Evolutionary conservation across 1,140 invertebrate genomes (phyloP), one percentile per base, ranked within the genome.

Genomic region (Ceratoteleas bidentatus): DNA sequence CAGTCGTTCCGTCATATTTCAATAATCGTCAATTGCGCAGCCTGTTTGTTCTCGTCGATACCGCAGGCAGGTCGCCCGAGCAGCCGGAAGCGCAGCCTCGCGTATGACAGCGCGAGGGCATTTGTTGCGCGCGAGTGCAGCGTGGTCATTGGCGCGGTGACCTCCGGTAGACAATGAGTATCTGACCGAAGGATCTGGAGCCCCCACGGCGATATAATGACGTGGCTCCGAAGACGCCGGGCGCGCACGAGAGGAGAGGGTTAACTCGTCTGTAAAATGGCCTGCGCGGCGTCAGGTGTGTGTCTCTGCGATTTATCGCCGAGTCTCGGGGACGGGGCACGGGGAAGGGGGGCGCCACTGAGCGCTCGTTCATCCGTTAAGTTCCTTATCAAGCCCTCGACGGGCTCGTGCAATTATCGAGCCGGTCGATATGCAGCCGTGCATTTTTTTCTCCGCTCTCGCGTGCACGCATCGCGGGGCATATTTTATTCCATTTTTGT

Each of bases 281-380:
- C 45, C 75, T 70, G 66, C 65, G 58, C 60, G 16, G 70, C 66
- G 65, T 78, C 66, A 78, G 66, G 75, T 1, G 24, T 70, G 75
- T 78, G 75, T 78, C 75, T 78, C 34, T 78, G 75, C 75, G 60
- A 78, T 78, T 78, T 78, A 78, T 78, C 75, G 65, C 52, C 56
- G 34, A 2, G 40, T 53, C 50, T 11, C 40, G 43, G 57, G 40
- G 15, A 62, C 24, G 24, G 24, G 24, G 24, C 24, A 24, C 24
- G 24, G 45, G 62, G 33, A 16, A 56, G 54, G 38, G n/a, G 74
- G 74, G 60, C 74, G 74, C 74, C 65, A 78, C 49, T 16, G 57
- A 36, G 65, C 52, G 66, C 52, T 77, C 52, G 65, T 64, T 77
- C 74, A 77, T 77, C 64, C 74, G 74, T 77, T 77, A 77, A 77